These are phyloP conservation scores for Chaetodon auriga DNA, from an alignment of 2,113 vertebrate genomes.

Conservation along the genomic window DNA sequence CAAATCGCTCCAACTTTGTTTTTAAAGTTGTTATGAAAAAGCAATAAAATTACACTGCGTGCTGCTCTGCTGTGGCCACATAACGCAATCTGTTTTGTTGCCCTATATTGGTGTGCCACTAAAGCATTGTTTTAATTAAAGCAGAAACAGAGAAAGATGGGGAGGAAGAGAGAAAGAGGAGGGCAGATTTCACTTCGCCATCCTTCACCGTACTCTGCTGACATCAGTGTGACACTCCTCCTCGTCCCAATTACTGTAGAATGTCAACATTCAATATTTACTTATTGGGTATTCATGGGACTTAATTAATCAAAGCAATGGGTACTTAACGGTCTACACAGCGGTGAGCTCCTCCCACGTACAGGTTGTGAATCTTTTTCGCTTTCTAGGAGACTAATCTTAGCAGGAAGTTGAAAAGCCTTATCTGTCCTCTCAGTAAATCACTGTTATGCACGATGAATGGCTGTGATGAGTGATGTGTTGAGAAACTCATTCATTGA, in stretches of 20 bases:
- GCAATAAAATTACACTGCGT: conserved; percentile 9
- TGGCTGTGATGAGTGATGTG: conserved; percentile 15
- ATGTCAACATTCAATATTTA: conserved; percentile 77
- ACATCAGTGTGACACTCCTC: conserved; percentile 63
- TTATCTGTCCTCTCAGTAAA: conserved; percentile 19
- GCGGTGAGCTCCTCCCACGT: conserved; percentile 28
- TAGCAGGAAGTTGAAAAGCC: conserved; percentile 15
- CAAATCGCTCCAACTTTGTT: conserved; percentile 40
- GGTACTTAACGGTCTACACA: conserved; percentile 36
- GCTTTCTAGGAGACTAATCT: conserved; percentile 23
- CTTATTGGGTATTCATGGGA: conserved; percentile 60
- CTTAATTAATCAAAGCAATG: conserved; percentile 71
- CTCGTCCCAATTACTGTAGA: conserved; percentile 69
- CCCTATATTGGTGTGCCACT: conserved; percentile 51
- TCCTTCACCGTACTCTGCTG: conserved; percentile 58
- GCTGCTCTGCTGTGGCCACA: conserved; percentile 19
- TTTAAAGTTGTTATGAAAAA: conserved; percentile 49
- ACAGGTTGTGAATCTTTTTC: conserved; percentile 33
- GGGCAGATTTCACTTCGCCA: conserved; percentile 42
- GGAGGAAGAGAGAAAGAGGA: conserved; percentile 43
- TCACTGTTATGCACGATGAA: conserved; percentile 10
- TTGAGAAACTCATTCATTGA: conserved; percentile 1
- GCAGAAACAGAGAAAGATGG: conserved; percentile 43
- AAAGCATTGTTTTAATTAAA: conserved; percentile 64
- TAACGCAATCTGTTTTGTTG: conserved; percentile 60